Base-by-base conservation (phyloP, 2,888 invertebrate species). In the Sphinx pinastri region DNA sequence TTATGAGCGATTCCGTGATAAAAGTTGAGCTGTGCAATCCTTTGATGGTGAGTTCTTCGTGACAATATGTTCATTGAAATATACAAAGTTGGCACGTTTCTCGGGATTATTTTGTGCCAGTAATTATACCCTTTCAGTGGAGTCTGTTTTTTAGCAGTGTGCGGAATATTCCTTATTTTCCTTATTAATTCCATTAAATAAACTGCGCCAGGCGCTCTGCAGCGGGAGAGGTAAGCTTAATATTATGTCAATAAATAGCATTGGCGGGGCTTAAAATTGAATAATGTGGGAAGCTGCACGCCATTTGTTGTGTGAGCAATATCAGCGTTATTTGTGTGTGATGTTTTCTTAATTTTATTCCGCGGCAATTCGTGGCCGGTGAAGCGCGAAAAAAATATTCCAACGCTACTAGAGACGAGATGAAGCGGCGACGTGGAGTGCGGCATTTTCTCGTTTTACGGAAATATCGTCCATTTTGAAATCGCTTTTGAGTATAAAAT, bases 401-500 rank as follows among this genome's bases (percentile, higher is more conserved):
- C 76, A 74, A 73, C 78, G 77, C 74, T 79, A 78, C 78, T 76
- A 82, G 77, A 76, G 84, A 81, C 76, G 83, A 83, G 84, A 85
- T 77, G 86, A 83, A 83, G 83, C 85, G 80, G 76, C 81, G 78
- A 80, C 80, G 81, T 81, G 73, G 81, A 85, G 82, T 80, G 81
- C 83, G 78, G 83, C 82, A 81, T 85, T 86, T 85, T 82, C 81
- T 77, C 85, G 82, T 82, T 87, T 79, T 82, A 84, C 86, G 88
- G 88, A 90, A 90, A 90, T 90, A 91, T 89, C 87, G 88, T 85
- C 88, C 88, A 84, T 91, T 90, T 79, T 86, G 84, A 88, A 92
- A 93, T 91, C 90, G 89, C 83, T 90, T 91, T 89, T 87, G 84
- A 90, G 88, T 90, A 89, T 88, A 92, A 91, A 92, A 90, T 93